phyloP scores from a whole-genome alignment of 1,140 invertebrate species.

The Achatina immaculata region DNA sequence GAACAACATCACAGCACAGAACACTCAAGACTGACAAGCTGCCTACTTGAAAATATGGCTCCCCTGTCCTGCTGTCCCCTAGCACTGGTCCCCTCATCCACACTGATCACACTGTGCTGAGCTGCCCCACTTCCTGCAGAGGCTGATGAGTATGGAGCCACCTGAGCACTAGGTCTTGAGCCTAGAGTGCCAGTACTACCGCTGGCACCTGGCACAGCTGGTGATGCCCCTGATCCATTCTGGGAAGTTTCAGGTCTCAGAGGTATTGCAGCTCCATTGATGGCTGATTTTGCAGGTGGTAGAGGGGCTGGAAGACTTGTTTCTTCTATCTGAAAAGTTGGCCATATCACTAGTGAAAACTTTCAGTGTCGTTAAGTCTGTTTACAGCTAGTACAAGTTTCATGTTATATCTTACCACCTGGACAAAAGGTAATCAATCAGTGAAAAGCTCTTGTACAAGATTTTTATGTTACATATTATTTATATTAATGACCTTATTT shows the following conservation, averaged over 20 bases:
- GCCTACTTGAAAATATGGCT: slow-evolving; percentile 36
- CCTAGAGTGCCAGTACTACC: slow-evolving; percentile 36
- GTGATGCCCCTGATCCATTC: slow-evolving; percentile 26
- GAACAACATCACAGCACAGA: no score
- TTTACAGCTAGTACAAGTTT: no score
- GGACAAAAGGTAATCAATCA: no score
- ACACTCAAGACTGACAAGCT: no score
- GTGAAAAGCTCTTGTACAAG: no score
- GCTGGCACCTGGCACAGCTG: neutral
- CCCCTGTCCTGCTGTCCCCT: slow-evolving; percentile 43
- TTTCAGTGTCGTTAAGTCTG: no score
- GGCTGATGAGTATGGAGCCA: slow-evolving; percentile 50
- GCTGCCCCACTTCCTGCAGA: slow-evolving; percentile 26
- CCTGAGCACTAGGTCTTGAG: slow-evolving; percentile 59
- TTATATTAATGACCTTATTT: no score
- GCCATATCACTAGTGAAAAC: neutral
- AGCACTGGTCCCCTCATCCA: slow-evolving; percentile 53
- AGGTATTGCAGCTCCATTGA: slow-evolving; percentile 13
- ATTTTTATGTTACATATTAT: no score
- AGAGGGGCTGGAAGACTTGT: slow-evolving; percentile 41
- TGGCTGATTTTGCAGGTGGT: slow-evolving; percentile 3
- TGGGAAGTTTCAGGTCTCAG: neutral
- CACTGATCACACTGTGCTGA: slow-evolving; percentile 57
- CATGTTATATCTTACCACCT: no score
- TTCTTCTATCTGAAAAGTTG: slow-evolving; percentile 52